Percentiles rank a stretch among this genome's conserved stretches.
phyloP scores from a whole-genome alignment of 2,113 vertebrate species.

The Mobula hypostoma region DNA sequence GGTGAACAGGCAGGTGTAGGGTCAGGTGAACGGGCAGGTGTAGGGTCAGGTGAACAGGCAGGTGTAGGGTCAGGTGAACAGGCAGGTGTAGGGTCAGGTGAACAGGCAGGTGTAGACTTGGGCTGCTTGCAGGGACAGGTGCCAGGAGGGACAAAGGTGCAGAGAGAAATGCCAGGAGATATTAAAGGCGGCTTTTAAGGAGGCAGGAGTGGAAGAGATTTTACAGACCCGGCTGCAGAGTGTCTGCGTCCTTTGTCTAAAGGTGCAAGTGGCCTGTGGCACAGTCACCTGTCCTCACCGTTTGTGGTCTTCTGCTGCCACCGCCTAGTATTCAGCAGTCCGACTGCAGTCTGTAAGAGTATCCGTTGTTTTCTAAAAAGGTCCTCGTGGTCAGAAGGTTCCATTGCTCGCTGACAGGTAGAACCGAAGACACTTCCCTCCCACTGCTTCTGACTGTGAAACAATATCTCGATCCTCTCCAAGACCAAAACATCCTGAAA shows the following conservation, averaged over 20 bases:
- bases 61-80: too few relatives aligned
- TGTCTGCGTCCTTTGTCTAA: too few relatives aligned
- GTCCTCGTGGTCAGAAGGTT: slow-evolving; percentile 38
- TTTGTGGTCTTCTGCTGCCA: background rate
- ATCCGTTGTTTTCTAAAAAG: slow-evolving; percentile 56
- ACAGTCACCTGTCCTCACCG: background rate
- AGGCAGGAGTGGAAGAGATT: background rate
- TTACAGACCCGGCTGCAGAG: background rate
- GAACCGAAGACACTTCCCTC: slow-evolving; percentile 49
- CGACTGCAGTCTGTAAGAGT: slow-evolving; percentile 49
- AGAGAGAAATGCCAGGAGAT: too few relatives aligned
- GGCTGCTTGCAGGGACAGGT: too few relatives aligned
- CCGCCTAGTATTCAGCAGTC: background rate
- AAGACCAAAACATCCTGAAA: slow-evolving; percentile 56
- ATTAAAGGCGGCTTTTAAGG: background rate
- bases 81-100: too few relatives aligned
- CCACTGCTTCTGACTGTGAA: slow-evolving; percentile 58
- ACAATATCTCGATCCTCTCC: slow-evolving; percentile 59
- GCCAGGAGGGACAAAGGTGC: too few relatives aligned
- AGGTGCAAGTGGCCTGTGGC: too few relatives aligned
- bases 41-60: too few relatives aligned
- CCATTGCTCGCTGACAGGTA: slow-evolving; percentile 46
- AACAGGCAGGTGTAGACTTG: too few relatives aligned
- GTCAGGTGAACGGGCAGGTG: too few relatives aligned
- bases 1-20: too few relatives aligned